Base-by-base conservation (phyloP, 1,140 invertebrate genomes). In the Akabosia matsudoensis region DNA sequence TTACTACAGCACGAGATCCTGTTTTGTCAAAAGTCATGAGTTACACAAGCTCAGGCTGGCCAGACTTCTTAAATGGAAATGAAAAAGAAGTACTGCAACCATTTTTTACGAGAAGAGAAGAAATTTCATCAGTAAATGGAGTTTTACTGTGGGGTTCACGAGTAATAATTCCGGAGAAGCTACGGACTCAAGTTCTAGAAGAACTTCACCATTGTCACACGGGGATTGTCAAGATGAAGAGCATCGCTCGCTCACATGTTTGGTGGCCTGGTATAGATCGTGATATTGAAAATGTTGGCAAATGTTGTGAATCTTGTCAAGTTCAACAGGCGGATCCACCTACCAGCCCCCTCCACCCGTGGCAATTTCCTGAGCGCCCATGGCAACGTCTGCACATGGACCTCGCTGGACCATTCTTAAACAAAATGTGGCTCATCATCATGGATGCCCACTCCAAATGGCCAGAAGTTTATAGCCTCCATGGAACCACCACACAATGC, bases 401-500 rank as follows among this genome's bases (percentile, higher is more conserved):
- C 82, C 85, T 83, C 81, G 83, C 83, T 22, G 85, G 85, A 26
- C 84, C 84, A 13, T 82, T 86, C 14, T 74, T 81, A n/a, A 83
- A 81, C 7, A 81, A 76, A 26, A 79, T 82, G 77, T 84, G 85
- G 45, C 76, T 88, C 0, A 80, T 88, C 0, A 70, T 88, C 0
- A 83, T 87, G 0, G 86, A 88, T 75, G 83, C 85, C 1, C 83
- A 82, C 76, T 85, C 84, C 3, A 87, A 88, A 78, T 88, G 85
- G 86, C 78, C 82, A 18, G 84, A 87, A 72, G 82, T 86, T 22
- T 70, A 64, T 26, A 37, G 52, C 26, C 45, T 81, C 26, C 33
- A 22, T 74, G 45, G 22, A 22, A 74, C 31, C 51, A 79, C 76
- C 22, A 74, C 72, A 7, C 72, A 73, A 33, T 16, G 28, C 0